Base-by-base conservation (phyloP, 2,888 invertebrate species). In the Clostera curtula region DNA sequence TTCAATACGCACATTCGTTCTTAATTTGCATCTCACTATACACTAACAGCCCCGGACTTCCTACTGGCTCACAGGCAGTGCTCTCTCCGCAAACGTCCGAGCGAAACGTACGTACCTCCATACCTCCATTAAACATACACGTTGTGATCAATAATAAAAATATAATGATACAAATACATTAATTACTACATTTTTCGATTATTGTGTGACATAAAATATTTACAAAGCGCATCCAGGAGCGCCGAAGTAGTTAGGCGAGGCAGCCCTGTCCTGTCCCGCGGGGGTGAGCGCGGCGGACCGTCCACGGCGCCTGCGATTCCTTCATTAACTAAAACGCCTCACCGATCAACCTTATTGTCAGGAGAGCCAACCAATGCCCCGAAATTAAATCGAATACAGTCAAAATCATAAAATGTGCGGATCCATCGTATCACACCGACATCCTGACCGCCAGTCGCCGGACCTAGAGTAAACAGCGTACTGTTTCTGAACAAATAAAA, bases 131-230 rank as follows among this genome's bases (percentile, higher is more conserved):
- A 74, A 70, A 74, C 72, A 73, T 80, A 80, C 74, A 74, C 58
- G 56, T 75, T 74, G 79, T 79, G 77, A 80, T 79, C 79, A 70
- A 79, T 79, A 79, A 77, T 82, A 83, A 82, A 82, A 83, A 82
- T 82, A 82, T 79, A 82, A 80, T 82, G 74, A 77, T 82, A 83
- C 79, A 80, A 77, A 80, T 82, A 82, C 82, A 72, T 79, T 80
- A 77, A 73, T 71, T 71, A 59, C 80, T 82, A 82, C 74, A 63
- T 75, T 79, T 40, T 74, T 79, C 73, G 79, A 83, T 77, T 80
- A 82, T 76, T 79, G 79, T 77, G 80, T 79, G 82, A 83, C 80
- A 71, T 74, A 77, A n/a, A 76, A 77, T 83, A 83, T 83, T 82
- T 83, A 83, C 83, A 83, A 79, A 75, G 76, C 79, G 77, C 73